Evolutionary conservation across 2,113 vertebrate genomes (phyloP).

Genomic region (Columbina picui): DNA sequence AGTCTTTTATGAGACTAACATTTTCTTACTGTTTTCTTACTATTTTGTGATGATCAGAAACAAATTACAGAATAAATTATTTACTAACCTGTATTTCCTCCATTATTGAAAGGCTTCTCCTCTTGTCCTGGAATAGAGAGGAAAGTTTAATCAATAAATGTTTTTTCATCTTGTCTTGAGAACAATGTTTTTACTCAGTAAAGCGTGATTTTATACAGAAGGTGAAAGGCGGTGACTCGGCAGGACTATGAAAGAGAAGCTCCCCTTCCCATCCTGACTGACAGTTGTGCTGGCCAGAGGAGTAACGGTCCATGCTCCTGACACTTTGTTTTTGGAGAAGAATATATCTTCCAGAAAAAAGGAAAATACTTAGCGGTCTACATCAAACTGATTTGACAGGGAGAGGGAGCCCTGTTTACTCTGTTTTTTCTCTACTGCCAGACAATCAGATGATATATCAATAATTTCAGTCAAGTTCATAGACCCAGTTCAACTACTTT

Average conservation of each 20-base stretch:
- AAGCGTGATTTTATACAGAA: background rate
- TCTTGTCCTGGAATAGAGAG: conserved; percentile 26
- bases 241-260: background rate
- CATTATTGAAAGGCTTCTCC: background rate
- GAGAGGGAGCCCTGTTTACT: background rate
- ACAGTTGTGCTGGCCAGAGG: background rate
- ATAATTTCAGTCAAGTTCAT: background rate
- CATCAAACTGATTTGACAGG: background rate
- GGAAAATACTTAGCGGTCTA: background rate
- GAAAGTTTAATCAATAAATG: background rate
- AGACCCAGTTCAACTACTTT: background rate
- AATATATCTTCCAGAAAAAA: background rate
- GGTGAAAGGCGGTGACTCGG: background rate
- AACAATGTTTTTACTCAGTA: background rate
- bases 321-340: background rate
- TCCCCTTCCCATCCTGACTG: background rate
- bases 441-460: background rate
- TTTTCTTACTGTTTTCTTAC: background rate
- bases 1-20: background rate
- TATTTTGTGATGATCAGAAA: background rate
- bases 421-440: background rate
- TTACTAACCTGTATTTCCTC: conserved; percentile 45
- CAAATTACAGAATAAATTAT: background rate
- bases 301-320: background rate
- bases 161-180: background rate